A percentile compares a stretch with the other conserved stretches of the same genome.
phyloP scores from a whole-genome alignment of 1,140 invertebrate genomes.

The Pseudomyrmex sp. region DNA sequence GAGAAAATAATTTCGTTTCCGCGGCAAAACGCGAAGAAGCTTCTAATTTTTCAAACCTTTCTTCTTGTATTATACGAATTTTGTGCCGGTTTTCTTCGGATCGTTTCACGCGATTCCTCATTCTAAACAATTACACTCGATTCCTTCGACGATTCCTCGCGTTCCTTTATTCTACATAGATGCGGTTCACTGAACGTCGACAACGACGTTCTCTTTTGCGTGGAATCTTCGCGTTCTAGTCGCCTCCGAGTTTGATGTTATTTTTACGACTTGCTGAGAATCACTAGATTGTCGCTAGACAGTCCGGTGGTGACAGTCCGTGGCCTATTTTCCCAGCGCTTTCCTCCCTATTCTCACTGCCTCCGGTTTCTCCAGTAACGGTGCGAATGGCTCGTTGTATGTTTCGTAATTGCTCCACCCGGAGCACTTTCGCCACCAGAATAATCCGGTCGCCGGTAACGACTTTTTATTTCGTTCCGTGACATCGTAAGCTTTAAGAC shows the following conservation, averaged over 20 bases:
- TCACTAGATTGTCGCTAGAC: background rate
- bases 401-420: conserved; percentile 33
- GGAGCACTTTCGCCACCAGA: conserved; percentile 24
- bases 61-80: background rate
- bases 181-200: background rate
- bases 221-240: background rate
- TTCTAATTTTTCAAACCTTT: conserved; percentile 17
- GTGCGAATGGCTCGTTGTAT: background rate
- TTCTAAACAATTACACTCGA: conserved; percentile 20
- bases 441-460: conserved; percentile 27
- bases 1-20: conserved; percentile 9
- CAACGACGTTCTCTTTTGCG: background rate
- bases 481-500: conserved; percentile 10
- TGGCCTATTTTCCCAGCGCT: conserved; percentile 18
- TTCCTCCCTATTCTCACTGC: background rate
- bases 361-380: background rate
- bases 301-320: conserved; percentile 15
- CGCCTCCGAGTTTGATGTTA: conserved; percentile 39
- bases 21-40: background rate
- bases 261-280: conserved; percentile 39
- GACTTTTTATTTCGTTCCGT: conserved; percentile 16
- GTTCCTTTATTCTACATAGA: background rate
- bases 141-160: background rate
- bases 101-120: background rate
- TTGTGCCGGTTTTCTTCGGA: background rate